Evolutionary conservation across 2,888 invertebrate genomes (phyloP).

Genomic region (Trissolcus japonicus): DNA sequence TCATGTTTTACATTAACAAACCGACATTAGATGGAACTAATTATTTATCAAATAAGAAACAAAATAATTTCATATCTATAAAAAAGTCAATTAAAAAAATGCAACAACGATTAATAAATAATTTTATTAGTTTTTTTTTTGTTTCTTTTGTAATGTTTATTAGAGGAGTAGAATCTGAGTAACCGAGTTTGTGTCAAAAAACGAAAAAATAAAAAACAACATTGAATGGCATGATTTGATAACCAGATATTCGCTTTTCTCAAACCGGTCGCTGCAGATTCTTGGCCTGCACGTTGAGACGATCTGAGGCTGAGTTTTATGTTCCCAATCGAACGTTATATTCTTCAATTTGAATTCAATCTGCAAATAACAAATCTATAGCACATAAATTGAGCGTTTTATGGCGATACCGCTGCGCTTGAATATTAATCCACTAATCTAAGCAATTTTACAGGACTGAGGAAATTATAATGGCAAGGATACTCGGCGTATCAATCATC

Average conservation of each 20-base stretch:
- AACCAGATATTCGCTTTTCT: conserved; percentile 54
- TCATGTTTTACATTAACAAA: too few species aligned
- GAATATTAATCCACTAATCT: conserved; percentile 3
- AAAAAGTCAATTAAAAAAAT: too few species aligned
- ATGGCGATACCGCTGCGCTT: background rate
- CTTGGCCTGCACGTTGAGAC: conserved; percentile 45
- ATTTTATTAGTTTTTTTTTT: too few species aligned
- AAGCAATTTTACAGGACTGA: conserved; percentile 28
- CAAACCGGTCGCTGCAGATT: conserved; percentile 63
- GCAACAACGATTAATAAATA: too few species aligned
- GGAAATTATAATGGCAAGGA: conserved; percentile 26
- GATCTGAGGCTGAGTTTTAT: conserved; percentile 17
- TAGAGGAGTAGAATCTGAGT: too few species aligned
- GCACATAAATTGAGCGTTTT: background rate
- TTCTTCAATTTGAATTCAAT: conserved; percentile 2
- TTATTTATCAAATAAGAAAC: too few species aligned
- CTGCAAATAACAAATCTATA: background rate
- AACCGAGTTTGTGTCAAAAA: too few species aligned
- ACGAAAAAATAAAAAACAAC: conserved; percentile 24
- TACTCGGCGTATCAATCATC: conserved; percentile 25
- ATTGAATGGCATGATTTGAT: conserved; percentile 47
- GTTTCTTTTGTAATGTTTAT: too few species aligned
- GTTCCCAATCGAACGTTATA: too few species aligned
- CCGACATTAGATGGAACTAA: too few species aligned
- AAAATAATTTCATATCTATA: too few species aligned